Evolutionary conservation across 2,113 vertebrate species (phyloP).

Genomic region (Brachypodius melanocephalos): DNA sequence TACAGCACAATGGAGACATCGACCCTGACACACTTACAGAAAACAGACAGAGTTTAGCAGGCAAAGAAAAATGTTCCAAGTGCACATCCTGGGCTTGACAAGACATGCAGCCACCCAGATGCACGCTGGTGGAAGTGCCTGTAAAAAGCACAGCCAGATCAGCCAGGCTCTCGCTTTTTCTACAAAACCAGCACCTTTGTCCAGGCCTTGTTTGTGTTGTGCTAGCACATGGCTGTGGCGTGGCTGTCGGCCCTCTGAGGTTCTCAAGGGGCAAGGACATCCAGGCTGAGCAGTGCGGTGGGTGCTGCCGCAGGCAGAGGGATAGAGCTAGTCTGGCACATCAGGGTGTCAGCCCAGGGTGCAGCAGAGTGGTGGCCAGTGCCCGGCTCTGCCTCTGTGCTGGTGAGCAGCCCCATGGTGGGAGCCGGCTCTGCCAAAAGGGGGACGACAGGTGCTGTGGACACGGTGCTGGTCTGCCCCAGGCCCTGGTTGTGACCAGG

Average conservation of each 20-base stretch:
- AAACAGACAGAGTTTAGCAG: not conserved
- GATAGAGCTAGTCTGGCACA: rapidly evolving
- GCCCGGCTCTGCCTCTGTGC: not conserved
- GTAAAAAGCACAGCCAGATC: not conserved
- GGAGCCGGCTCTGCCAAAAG: not conserved
- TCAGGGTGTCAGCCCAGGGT: rapidly evolving
- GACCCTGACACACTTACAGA: not conserved
- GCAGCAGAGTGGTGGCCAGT: rapidly evolving
- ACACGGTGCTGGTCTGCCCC: too few species aligned
- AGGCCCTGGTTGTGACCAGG: too few species aligned
- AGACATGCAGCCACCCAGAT: not conserved
- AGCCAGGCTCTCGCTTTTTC: not conserved
- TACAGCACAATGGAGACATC: not conserved
- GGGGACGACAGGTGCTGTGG: too few species aligned
- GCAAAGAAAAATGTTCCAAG: not conserved
- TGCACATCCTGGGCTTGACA: not conserved
- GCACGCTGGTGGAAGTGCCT: rapidly evolving
- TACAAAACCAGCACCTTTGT: not conserved
- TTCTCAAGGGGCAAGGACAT: not conserved
- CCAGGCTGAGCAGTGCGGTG: rapidly evolving
- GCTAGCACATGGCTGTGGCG: rapidly evolving
- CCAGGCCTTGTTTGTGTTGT: not conserved
- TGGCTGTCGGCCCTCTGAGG: rapidly evolving
- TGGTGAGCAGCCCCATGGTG: rapidly evolving
- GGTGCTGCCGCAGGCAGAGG: not conserved